Base-by-base conservation (phyloP, 2,888 invertebrate species). In the Volucella inanis region DNA sequence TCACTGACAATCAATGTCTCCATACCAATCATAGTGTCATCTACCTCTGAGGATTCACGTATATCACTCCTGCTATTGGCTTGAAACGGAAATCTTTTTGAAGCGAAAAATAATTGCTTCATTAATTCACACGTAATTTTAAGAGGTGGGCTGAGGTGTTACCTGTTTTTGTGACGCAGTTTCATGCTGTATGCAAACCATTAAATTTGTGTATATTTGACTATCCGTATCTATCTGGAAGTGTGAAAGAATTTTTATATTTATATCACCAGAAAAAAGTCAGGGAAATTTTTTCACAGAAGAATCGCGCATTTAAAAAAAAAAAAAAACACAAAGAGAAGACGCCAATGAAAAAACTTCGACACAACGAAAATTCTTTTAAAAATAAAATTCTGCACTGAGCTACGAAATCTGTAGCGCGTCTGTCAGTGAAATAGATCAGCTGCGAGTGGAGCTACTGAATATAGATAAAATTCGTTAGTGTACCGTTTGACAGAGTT, bases 311-410 rank as follows among this genome's bases (percentile, higher is more conserved):
- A 57, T 12, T 47, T 9, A 50, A 49, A 43, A 49, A 47, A 82
- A 68, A 68, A 67, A 68, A 62, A 31, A 12, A 8, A 57, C 10
- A 71, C 52, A 15, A 45, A 38, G 22, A 47, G 43, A 50, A 18
- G 45, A 74, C 22, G 43, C 41, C 55, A 54, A 50, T 38, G 9
- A 18, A 8, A 22, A 74, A 65, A 55, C 45, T 39, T 39, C 76
- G 45, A 47, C 11, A 43, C 54, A 50, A 72, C 77, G 14, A 65
- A 41, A 61, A 68, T 80, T 22, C 22, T 65, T 80, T 68, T 85
- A 81, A 85, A 85, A 85, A 85, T 85, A 85, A 76, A 85, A 68
- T 72, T 85, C 47, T 68, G 71, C 72, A 57, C 68, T 41, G 72
- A 76, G 68, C 77, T 81, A 68, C 71, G 80, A 85, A 85, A 81